Base-by-base conservation (phyloP, 2,797 vertebrate species). In the Ctenosaura bakeri region DNA sequence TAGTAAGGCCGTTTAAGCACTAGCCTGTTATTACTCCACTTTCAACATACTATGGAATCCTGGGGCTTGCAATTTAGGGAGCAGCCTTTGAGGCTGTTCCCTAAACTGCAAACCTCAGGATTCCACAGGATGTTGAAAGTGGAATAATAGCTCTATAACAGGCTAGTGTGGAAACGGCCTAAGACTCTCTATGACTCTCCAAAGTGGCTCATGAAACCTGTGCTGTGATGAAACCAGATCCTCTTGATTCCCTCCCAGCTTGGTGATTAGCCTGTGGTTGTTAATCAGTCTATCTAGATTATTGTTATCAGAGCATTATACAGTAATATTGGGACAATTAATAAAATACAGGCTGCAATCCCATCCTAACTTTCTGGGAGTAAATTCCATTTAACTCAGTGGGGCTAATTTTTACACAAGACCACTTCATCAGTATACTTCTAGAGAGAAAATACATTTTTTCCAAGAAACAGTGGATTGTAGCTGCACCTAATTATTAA, bases 241-340 rank as follows among this genome's bases (percentile, higher is more conserved):
- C 56, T 14, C 24, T 83, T 69, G 9, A 86, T 91, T 46, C 52
- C 32, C 71, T 52, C 54, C 52, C n/a, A 64, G 12, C 10, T 64
- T 82, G 66, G 71, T 89, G 91, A 90, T 22, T 85, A 80, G 69
- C 54, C 50, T 82, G 76, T 22, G 5, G 12, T 0, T 0, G 83
- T 91, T 76, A 91, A 73, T 89, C 88, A 76, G 80, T n/a, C 1
- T 35, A 84, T 10, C 82, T 52, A 66, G 32, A 83, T 74, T 90
- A 83, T 1, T 0, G 14, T 88, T n/a, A 8, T 89, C 54, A 71
- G 0, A 29, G 79, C 26, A 62, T 88, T 20, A 83, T 50, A 77
- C 56, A 83, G 42, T 16, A 84, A 78, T n/a, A 7, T 76, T 9
- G 0, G 0, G 29, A 81, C 50, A 81, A 46, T 85, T 42, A 74